A percentile compares a stretch with the other conserved stretches of the same genome.
phyloP scores from a whole-genome alignment of 2,797 vertebrate species.

The Morelia viridis region DNA sequence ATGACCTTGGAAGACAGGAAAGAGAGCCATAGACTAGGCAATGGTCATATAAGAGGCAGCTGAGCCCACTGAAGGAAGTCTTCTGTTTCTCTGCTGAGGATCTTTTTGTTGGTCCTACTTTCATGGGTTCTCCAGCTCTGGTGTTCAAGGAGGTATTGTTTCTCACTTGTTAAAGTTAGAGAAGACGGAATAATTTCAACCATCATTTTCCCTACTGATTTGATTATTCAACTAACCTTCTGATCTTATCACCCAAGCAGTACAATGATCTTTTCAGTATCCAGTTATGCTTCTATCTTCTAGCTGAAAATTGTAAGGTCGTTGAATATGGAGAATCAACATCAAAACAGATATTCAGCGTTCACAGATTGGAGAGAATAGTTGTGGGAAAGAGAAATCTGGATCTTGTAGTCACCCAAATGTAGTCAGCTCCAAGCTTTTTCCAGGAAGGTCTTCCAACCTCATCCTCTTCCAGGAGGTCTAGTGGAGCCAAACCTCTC shows the following conservation, averaged over 20 bases:
- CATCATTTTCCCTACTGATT: not conserved
- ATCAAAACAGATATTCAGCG: not conserved
- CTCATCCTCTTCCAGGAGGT: not conserved
- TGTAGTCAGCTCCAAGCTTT: not conserved
- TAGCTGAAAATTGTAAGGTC: not conserved
- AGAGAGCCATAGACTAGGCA: not conserved
- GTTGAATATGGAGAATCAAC: not conserved
- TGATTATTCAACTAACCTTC: not conserved
- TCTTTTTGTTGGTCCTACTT: not conserved
- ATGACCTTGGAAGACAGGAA: not conserved
- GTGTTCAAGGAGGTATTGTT: not conserved
- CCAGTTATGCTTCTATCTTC: not conserved
- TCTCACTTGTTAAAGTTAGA: not conserved
- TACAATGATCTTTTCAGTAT: not conserved
- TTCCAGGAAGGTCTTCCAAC: slow-evolving; percentile 17
- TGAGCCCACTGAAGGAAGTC: not conserved
- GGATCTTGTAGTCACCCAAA: not conserved
- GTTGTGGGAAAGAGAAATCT: not conserved
- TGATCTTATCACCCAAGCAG: not conserved
- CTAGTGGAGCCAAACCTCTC: not conserved
- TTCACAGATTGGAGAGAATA: not conserved
- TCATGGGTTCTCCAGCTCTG: not conserved
- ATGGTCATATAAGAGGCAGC: not conserved
- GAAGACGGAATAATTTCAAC: not conserved
- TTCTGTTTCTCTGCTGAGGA: not conserved